phyloP scores from a whole-genome alignment of 2,888 invertebrate species.

The Philopedon plagiatum region DNA sequence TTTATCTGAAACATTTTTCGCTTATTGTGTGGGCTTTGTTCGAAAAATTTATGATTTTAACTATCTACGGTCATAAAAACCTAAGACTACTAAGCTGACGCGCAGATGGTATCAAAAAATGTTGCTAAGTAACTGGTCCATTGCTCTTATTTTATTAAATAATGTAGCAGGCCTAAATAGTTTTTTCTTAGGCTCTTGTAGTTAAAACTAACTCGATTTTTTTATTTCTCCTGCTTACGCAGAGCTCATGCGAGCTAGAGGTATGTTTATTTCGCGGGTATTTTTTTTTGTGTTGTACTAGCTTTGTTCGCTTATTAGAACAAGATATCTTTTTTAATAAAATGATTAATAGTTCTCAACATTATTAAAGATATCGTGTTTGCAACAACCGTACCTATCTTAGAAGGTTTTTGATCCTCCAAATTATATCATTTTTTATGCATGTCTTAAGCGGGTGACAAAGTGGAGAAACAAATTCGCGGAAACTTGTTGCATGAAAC shows the following conservation, averaged over 20 bases:
- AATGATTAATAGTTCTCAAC: too few species aligned
- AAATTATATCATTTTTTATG: neutral
- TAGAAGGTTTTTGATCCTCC: neutral
- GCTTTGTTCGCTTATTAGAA: neutral
- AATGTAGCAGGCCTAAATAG: too few species aligned
- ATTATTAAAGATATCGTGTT: neutral
- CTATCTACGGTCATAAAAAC: too few species aligned
- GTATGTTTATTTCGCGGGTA: slow-evolving; percentile 51
- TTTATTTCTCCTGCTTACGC: slow-evolving; percentile 35
- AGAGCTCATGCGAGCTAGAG: slow-evolving; percentile 54
- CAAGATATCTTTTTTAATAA: slow-evolving; percentile 1
- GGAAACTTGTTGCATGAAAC: too few species aligned
- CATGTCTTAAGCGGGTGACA: neutral
- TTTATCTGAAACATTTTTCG: too few species aligned
- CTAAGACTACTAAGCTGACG: too few species aligned
- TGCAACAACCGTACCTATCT: neutral
- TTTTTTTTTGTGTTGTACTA: slow-evolving; percentile 8
- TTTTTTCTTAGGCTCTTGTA: neutral
- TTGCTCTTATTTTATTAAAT: slow-evolving; percentile 4
- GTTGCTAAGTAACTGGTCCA: neutral
- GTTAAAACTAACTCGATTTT: slow-evolving; percentile 1
- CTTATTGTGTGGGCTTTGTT: too few species aligned
- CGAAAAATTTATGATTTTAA: too few species aligned
- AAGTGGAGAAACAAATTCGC: too few species aligned
- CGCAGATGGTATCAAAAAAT: too few species aligned